Conservation (phyloP, 2,888 invertebrate genomes). For the Tachina fera region DNA sequence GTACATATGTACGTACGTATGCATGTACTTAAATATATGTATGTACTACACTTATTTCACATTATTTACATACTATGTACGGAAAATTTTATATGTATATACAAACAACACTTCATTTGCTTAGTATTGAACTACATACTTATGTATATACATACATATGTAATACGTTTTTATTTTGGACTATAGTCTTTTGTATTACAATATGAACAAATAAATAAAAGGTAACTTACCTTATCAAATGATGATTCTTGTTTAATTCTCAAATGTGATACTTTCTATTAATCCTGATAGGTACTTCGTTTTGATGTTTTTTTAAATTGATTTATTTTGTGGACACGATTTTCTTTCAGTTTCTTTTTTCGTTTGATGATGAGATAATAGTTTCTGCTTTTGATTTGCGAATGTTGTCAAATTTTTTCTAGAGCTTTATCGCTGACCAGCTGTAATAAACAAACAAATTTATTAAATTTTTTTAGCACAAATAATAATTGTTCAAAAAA, state of each 20-base stretch:
- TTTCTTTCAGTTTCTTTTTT: slow-evolving; percentile 31
- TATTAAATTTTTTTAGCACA: not conserved
- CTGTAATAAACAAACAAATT: slow-evolving; percentile 18
- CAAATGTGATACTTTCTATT: not conserved
- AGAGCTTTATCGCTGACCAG: not conserved
- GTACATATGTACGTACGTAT: too few species aligned
- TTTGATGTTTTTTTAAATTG: not conserved
- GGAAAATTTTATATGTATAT: too few species aligned
- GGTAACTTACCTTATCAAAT: slow-evolving; percentile 32
- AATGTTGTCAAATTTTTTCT: slow-evolving; percentile 2
- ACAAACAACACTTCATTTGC: too few species aligned
- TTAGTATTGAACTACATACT: too few species aligned
- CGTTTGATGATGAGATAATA: slow-evolving; percentile 48
- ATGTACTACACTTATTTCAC: too few species aligned
- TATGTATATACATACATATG: too few species aligned
- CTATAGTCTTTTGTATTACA: too few species aligned
- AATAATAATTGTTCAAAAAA: not conserved
- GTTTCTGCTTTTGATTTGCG: slow-evolving; percentile 7
- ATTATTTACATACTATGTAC: too few species aligned
- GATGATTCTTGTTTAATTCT: not conserved
- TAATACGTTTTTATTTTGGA: too few species aligned
- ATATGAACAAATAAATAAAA: too few species aligned
- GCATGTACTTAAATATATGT: too few species aligned
- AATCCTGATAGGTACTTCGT: not conserved
- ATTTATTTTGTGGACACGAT: not conserved